phyloP scores from a whole-genome alignment of 2,888 invertebrate species.

The Dascillus cervinus region DNA sequence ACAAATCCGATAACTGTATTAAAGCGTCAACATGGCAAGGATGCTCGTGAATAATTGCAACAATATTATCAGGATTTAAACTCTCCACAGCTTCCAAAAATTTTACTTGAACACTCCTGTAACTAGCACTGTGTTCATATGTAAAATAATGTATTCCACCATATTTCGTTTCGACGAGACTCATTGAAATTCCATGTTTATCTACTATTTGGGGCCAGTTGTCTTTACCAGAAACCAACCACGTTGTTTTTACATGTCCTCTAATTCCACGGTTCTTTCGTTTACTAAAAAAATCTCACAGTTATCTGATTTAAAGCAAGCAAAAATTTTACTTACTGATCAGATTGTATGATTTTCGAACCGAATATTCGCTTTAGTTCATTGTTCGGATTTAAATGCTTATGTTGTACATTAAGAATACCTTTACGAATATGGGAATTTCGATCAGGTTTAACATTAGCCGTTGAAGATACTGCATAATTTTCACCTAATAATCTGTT shows the following conservation, averaged over 20 bases:
- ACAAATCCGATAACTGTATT: constrained; percentile 73
- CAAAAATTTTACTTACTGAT: constrained; percentile 30
- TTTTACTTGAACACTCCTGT: constrained; percentile 64
- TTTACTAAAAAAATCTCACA: constrained; percentile 39
- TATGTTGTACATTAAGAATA: constrained; percentile 57
- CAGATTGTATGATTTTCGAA: constrained; percentile 64
- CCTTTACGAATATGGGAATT: constrained; percentile 36
- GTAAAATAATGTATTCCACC: constrained; percentile 57
- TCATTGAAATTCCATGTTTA: constrained; percentile 69
- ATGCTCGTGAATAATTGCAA: constrained; percentile 63
- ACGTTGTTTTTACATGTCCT: constrained; percentile 54
- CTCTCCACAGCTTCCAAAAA: constrained; percentile 75
- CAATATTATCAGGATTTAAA: constrained; percentile 68
- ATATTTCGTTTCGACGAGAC: constrained; percentile 47
- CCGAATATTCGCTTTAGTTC: constrained; percentile 78
- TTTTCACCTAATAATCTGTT: constrained; percentile 58
- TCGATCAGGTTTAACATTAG: constrained; percentile 27
- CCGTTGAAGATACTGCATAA: constrained; percentile 23
- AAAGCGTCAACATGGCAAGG: constrained; percentile 76
- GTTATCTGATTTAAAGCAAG: no score
- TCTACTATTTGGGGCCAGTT: constrained; percentile 64
- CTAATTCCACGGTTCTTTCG: constrained; percentile 50
- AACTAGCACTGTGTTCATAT: constrained; percentile 67
- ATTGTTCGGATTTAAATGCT: constrained; percentile 70
- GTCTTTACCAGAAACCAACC: constrained; percentile 62